A percentile compares a stretch with the other conserved stretches of the same genome.
phyloP scores from a whole-genome alignment of 2,113 vertebrate species.

The Smithornis capensis region DNA sequence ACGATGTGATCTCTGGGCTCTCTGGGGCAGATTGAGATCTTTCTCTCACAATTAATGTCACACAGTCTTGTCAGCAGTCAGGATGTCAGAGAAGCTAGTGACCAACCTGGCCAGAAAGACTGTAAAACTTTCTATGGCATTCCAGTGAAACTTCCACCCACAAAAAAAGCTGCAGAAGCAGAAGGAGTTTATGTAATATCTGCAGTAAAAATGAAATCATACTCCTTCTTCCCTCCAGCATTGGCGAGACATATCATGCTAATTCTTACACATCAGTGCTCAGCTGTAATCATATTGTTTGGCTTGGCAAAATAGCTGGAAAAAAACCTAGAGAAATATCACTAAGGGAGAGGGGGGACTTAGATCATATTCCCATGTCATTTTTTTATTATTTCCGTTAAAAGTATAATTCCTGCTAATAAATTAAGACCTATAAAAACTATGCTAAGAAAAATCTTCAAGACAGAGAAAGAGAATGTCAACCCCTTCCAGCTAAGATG shows the following conservation, averaged over 20 bases:
- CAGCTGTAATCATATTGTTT: conserved; percentile 69
- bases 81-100: background rate
- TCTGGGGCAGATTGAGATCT: background rate
- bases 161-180: background rate
- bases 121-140: conserved; percentile 14
- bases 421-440: conserved; percentile 73
- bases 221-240: conserved; percentile 35
- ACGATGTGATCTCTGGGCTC: background rate
- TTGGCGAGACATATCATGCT: conserved; percentile 31
- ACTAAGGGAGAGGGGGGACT: conserved; percentile 58
- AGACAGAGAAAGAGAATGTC: background rate
- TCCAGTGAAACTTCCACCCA: background rate
- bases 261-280: conserved; percentile 70
- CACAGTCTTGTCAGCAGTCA: background rate
- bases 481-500: background rate
- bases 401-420: conserved; percentile 66
- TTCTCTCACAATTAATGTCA: conserved; percentile 17
- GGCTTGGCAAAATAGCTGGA: conserved; percentile 73
- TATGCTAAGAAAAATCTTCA: conserved; percentile 48
- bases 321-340: conserved; percentile 70
- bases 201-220: conserved; percentile 52
- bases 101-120: conserved; percentile 12
- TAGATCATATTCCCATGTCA: conserved; percentile 74
- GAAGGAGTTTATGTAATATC: background rate
- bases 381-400: conserved; percentile 73